Percentiles rank a stretch among this genome's conserved stretches.
phyloP scores from a whole-genome alignment of 2,113 vertebrate species.

The Brachyhypopomus occidentalis region DNA sequence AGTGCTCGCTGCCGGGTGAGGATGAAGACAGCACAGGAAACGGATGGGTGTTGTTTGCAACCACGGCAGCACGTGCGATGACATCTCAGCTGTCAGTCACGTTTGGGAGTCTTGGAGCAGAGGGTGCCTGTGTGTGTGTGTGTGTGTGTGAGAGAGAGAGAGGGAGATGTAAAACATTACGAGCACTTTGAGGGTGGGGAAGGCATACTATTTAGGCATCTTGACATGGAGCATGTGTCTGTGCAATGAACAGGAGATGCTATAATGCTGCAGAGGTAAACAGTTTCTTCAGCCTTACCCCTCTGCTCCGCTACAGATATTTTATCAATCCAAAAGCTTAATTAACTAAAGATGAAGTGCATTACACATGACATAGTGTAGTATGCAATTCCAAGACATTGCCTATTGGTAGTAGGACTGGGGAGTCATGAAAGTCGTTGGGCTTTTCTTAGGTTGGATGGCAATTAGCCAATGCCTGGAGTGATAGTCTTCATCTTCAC shows the following conservation, averaged over 20 bases:
- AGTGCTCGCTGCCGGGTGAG: constrained; percentile 22
- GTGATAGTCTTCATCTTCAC: constrained; percentile 33
- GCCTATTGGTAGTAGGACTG: not conserved
- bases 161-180: constrained; percentile 67
- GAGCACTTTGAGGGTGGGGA: constrained; percentile 66
- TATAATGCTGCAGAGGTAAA: not conserved
- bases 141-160: constrained; percentile 5
- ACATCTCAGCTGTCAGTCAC: constrained; percentile 64
- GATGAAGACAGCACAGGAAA: constrained; percentile 31
- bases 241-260: constrained; percentile 63
- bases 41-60: constrained; percentile 49
- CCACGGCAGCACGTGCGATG: constrained; percentile 39
- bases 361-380: not conserved
- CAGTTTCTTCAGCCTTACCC: constrained; percentile 4
- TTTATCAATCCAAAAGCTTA: not conserved
- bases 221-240: constrained; percentile 63
- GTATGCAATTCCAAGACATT: not conserved
- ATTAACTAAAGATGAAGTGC: not conserved
- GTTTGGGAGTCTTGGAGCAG: constrained; percentile 60
- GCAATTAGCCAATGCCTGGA: constrained; percentile 8
- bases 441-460: not conserved
- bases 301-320: not conserved
- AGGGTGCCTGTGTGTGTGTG: constrained; percentile 45
- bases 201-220: constrained; percentile 67
- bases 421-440: not conserved